Evolutionary conservation across 2,888 invertebrate genomes (phyloP).

Genomic region (Philopedon plagiatum): DNA sequence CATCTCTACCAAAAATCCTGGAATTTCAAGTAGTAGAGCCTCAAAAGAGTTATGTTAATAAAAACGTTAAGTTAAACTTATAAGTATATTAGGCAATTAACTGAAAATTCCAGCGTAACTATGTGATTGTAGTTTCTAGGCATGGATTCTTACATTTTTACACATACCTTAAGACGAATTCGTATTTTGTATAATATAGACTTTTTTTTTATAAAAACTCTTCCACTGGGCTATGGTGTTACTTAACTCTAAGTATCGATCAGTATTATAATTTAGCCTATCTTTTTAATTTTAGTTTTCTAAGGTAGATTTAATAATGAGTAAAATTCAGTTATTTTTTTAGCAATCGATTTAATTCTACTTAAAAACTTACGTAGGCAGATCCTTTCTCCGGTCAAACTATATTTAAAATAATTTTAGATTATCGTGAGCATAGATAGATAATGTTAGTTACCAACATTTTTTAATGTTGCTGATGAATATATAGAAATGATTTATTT

Average conservation of each 20-base stretch:
- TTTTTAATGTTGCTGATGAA: too few relatives aligned
- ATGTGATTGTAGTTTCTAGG: conserved; percentile 47
- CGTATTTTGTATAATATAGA: conserved; percentile 11
- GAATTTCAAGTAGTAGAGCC: conserved; percentile 40
- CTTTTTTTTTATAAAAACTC: conserved; percentile 13
- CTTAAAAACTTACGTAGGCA: too few relatives aligned
- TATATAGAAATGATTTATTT: neutral
- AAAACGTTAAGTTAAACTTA: conserved; percentile 26
- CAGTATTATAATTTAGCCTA: conserved; percentile 47
- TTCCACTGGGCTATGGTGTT: conserved; percentile 18
- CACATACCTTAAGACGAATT: conserved; percentile 29
- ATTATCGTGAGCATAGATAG: too few relatives aligned
- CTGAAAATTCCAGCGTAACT: conserved; percentile 46
- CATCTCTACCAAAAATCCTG: conserved; percentile 45
- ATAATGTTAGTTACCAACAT: too few relatives aligned
- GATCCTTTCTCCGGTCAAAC: too few relatives aligned
- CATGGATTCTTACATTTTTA: conserved; percentile 39
- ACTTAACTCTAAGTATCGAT: conserved; percentile 41
- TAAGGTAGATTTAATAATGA: conserved; percentile 3
- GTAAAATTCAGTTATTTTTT: neutral
- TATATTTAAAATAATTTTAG: too few relatives aligned
- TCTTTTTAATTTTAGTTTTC: conserved; percentile 28
- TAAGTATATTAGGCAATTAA: conserved; percentile 44
- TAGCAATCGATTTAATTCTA: too few relatives aligned
- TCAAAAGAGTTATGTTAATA: conserved; percentile 26